Evolutionary conservation across 64 coral and sea anemone genomes (phyloP).

Genomic region (Astreopora myriophthalma): DNA sequence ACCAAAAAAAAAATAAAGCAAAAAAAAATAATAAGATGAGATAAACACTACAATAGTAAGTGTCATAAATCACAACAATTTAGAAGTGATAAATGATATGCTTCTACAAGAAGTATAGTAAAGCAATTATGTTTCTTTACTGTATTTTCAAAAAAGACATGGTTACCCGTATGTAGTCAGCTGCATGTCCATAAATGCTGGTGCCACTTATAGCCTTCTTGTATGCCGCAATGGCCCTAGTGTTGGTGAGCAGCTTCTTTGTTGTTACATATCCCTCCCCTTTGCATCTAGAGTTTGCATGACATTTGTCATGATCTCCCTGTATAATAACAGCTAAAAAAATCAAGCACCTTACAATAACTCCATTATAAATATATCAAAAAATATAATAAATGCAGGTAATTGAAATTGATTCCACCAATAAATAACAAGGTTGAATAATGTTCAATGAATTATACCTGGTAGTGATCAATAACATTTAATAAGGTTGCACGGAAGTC

Average conservation of each 20-base stretch:
- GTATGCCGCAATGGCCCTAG: slow-evolving; percentile 33
- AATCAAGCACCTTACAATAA: not conserved
- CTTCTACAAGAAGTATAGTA: too few species aligned
- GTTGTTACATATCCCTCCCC: slow-evolving; percentile 22
- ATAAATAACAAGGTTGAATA: too few species aligned
- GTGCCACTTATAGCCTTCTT: slow-evolving; percentile 30
- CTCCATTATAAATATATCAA: too few species aligned
- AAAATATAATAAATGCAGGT: too few species aligned
- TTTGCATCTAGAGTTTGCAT: not conserved
- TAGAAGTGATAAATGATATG: not conserved
- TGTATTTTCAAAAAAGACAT: not conserved
- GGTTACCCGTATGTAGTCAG: slow-evolving; percentile 51
- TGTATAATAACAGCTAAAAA: not conserved
- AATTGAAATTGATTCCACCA: too few species aligned
- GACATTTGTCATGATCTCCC: slow-evolving; percentile 45
- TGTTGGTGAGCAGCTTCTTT: slow-evolving; percentile 5
- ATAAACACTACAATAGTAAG: too few species aligned
- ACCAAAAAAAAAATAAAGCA: too few species aligned
- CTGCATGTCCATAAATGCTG: slow-evolving; percentile 26
- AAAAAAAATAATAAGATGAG: not conserved
- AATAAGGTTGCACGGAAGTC: not conserved
- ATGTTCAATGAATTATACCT: not conserved
- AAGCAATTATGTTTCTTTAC: too few species aligned
- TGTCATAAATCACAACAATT: too few species aligned
- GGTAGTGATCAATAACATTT: slow-evolving; percentile 32